phyloP scores from a whole-genome alignment of 2,888 invertebrate species.

The Spodoptera picta region DNA sequence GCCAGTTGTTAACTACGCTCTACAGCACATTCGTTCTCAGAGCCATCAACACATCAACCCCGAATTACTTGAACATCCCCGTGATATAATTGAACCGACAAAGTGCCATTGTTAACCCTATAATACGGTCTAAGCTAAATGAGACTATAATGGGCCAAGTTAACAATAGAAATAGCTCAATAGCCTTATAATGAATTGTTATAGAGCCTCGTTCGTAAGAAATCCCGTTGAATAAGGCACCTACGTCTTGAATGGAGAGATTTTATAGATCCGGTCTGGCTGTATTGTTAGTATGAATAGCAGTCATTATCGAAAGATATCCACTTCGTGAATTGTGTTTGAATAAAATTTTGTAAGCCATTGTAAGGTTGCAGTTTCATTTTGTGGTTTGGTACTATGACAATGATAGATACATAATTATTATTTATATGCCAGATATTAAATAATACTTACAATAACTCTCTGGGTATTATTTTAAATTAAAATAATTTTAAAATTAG shows the following conservation, averaged over 20 bases:
- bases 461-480: too few species aligned
- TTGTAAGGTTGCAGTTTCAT: conserved; percentile 52
- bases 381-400: conserved; percentile 16
- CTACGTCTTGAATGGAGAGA: conserved; percentile 76
- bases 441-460: too few species aligned
- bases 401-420: background rate
- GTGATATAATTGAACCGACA: conserved; percentile 66
- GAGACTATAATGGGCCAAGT: conserved; percentile 74
- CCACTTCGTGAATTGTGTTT: conserved; percentile 65
- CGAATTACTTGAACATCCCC: conserved; percentile 53
- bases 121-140: conserved; percentile 72
- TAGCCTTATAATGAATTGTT: conserved; percentile 84
- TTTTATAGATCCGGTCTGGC: conserved; percentile 75
- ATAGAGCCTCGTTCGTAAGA: conserved; percentile 75
- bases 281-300: conserved; percentile 80
- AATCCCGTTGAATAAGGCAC: conserved; percentile 79
- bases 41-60: conserved; percentile 31
- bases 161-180: conserved; percentile 79
- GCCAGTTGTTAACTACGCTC: conserved; percentile 3
- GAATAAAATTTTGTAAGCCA: conserved; percentile 63
- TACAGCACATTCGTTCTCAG: conserved; percentile 12
- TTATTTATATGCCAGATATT: too few species aligned
- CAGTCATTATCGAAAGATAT: conserved; percentile 76
- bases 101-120: conserved; percentile 64
- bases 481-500: too few species aligned